phyloP scores from a whole-genome alignment of 2,888 invertebrate species.

The Mechanitis mazaeus region DNA sequence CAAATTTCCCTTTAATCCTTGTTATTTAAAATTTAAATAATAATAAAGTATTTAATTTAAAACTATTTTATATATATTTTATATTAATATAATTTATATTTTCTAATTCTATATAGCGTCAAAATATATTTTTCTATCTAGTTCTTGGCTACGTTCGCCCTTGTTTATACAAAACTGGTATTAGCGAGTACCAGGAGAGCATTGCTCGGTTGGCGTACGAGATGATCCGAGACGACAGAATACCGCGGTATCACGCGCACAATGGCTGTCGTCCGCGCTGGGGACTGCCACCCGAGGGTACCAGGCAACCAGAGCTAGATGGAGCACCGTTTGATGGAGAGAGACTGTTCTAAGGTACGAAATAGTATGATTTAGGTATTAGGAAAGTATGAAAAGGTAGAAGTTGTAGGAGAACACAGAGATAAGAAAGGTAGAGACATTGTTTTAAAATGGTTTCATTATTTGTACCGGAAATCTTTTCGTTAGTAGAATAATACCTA shows the following conservation, averaged over 20 bases:
- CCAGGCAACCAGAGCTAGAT: conserved; percentile 59
- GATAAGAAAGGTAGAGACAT: no score
- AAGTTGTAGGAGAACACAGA: no score
- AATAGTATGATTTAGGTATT: neutral
- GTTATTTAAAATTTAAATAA: no score
- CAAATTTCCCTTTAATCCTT: no score
- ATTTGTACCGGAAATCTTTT: no score
- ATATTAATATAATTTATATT: no score
- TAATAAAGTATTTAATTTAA: no score
- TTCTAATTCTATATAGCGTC: neutral
- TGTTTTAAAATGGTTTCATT: no score
- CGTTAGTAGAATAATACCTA: no score
- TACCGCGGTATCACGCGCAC: conserved; percentile 53
- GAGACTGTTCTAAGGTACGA: conserved; percentile 45
- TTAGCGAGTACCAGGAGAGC: conserved; percentile 58
- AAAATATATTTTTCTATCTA: conserved; percentile 31
- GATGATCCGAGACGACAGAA: conserved; percentile 56
- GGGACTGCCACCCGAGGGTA: conserved; percentile 60
- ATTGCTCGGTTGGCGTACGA: conserved; percentile 64
- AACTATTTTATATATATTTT: no score
- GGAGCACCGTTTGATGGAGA: conserved; percentile 59
- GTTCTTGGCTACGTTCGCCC: conserved; percentile 59
- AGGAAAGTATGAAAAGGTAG: no score
- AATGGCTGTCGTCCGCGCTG: conserved; percentile 59
- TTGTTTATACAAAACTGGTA: conserved; percentile 52